Base-by-base conservation (phyloP, 1,140 invertebrate species). In the Liolophura sinensis region DNA sequence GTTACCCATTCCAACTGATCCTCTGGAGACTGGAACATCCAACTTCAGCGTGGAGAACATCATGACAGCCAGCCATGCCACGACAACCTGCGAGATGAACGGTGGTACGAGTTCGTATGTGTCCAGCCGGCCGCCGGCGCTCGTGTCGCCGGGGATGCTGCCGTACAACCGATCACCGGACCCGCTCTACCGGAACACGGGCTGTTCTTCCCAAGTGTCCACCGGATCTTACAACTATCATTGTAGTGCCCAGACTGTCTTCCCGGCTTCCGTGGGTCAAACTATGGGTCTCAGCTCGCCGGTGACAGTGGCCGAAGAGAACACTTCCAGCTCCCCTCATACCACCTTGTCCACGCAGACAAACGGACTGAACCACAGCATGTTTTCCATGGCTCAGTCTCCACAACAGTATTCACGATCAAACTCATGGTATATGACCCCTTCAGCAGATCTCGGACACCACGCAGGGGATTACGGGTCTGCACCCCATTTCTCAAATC, bases 11-110 rank as follows among this genome's bases (percentile, higher is more conserved):
- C 75, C 75, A 24, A 54, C 64, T 18, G 71, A 73, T 54, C 73
- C 73, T 1, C 22, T 60, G 60, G 77, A 76, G 25, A 63, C 72
- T 18, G 68, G 73, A 0, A 65, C 71, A n/a, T 72, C 73, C n/a
- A 79, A 68, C 56, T 81, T 81, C 67, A 77, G 75, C 6, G 80
- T 81, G 11, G 80, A 81, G 62, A 81, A 81, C 65, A 69, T 81
- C n/a, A 73, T 81, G 69, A 74, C 76, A 24, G 72, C 72, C 48
- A 52, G 65, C 14, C 76, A 74, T 54, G 61, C 70, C 16, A 52
- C 67, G 18, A 66, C 70, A 25, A 68, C 62, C 31, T 73, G 69
- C 62, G 76, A 79, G 56, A 75, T 77, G 31, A 65, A 66, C 1
- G 70, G 68, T 18, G 64, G 25, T n/a, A 51, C 72, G 5, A 70